Conservation (phyloP, 2,113 vertebrate genomes). For the Aegithalos caudatus region DNA sequence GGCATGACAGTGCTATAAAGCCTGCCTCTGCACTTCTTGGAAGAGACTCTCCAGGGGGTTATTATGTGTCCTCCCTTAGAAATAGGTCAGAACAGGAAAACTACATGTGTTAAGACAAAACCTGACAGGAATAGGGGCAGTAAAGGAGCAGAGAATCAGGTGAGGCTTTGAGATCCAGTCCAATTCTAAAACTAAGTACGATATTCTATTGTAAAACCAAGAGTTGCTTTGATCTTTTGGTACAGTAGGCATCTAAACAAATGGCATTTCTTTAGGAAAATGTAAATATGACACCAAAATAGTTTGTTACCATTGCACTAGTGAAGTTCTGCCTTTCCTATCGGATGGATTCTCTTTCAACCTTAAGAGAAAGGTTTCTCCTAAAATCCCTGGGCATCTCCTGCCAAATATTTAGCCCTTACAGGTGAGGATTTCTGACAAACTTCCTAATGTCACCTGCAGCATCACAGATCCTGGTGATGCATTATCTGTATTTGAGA, state of each 20-base stretch:
- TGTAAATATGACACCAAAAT: background rate
- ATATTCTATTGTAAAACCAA: background rate
- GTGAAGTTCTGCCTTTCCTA: background rate
- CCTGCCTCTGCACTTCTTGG: background rate
- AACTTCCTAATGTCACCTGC: background rate
- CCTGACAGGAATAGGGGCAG: background rate
- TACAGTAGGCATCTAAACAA: background rate
- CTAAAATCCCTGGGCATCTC: background rate
- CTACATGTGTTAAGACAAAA: background rate
- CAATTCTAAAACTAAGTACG: background rate
- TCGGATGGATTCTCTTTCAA: background rate
- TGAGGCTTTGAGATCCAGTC: background rate
- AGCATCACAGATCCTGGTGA: background rate
- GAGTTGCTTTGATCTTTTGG: background rate
- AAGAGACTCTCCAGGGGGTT: background rate
- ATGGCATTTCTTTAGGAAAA: background rate
- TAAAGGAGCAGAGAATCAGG: background rate
- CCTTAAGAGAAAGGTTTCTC: background rate
- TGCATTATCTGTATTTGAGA: background rate
- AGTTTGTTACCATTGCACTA: background rate
- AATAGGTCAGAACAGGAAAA: background rate
- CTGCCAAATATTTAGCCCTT: background rate
- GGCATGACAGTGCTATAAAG: fast-evolving
- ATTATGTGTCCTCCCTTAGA: background rate
- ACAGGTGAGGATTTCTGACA: background rate